Base-by-base conservation (phyloP, 2,797 vertebrate species). In the Melanotaenia maccullochi region DNA sequence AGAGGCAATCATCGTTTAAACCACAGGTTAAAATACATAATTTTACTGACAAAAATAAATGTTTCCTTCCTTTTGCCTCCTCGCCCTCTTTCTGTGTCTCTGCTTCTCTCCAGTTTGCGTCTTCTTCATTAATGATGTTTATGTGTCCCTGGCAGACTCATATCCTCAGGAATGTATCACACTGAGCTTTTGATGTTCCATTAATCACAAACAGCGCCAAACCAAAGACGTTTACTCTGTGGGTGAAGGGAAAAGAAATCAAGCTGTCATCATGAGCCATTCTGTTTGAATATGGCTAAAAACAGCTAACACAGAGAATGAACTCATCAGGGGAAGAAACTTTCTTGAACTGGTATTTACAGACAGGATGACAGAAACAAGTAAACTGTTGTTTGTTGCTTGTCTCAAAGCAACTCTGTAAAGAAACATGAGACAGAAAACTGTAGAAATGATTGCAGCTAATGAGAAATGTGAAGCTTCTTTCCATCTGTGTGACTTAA, bases 181-280 rank as follows among this genome's bases (percentile, higher is more conserved):
- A 88, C 89, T 78, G 87, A 86, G 89, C 89, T 87, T 92, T 91
- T 91, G 87, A 92, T 90, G 86, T 92, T 89, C 85, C 88, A 90
- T 93, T 93, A 87, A 92, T 93, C 91, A 92, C 87, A 91, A 89
- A 87, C 82, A 81, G 82, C 9, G 44, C 78, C 82, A 85, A 89
- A 87, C 74, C 79, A 88, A 88, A 90, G 86, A 89, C 83, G 72
- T 87, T 87, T 85, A 80, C 87, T 87, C 87, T 73, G 85, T 78
- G 81, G 86, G 82, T 82, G 84, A 85, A 55, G 63, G 75, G 70
- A 55, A 65, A 49, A 76, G 58, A 69, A 83, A 79, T 68, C 6
- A 36, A 87, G 77, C 70, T 79, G 82, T 83, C 80, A 81, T 85
- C 82, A 81, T 81, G 73, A 89, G 79, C 71, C 73, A 84, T 89